A percentile compares a stretch with the other conserved stretches of the same genome.
These are phyloP conservation scores for Cryptoblepharus egeriae DNA, from an alignment of 2,797 vertebrate species.

Conservation along the genomic window DNA sequence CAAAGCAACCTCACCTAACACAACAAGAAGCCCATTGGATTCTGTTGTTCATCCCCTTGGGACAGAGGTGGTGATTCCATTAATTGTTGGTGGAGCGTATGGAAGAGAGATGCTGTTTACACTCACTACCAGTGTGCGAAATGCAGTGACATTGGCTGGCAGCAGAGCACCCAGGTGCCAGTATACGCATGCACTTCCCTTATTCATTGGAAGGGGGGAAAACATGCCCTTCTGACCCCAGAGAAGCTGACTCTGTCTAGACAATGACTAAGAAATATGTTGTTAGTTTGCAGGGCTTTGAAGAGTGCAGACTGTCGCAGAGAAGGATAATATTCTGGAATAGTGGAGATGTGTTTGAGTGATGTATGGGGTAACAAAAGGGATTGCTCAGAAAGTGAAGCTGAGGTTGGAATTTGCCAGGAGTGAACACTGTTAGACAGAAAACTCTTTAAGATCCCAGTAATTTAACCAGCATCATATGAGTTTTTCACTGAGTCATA, in stretches of 20 bases:
- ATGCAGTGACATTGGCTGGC: neutral
- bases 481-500: too few species aligned
- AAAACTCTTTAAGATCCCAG: neutral
- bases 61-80: neutral
- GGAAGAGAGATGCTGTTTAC: neutral
- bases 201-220: slow-evolving; percentile 57
- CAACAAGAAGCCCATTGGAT: neutral
- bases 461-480: neutral
- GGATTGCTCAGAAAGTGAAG: slow-evolving; percentile 36
- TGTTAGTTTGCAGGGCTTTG: slow-evolving; percentile 61
- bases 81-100: neutral
- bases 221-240: neutral
- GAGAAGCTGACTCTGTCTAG: slow-evolving; percentile 51
- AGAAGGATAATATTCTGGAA: slow-evolving; percentile 11
- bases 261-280: slow-evolving; percentile 57
- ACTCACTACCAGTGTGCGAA: neutral
- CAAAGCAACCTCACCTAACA: neutral
- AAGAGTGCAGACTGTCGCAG: slow-evolving; percentile 55
- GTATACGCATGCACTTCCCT: neutral
- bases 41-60: neutral
- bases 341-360: slow-evolving; percentile 56
- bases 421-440: neutral
- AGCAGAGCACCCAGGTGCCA: neutral
- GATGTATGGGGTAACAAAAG: slow-evolving; percentile 42
- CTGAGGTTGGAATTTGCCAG: neutral